A percentile compares a stretch with the other conserved stretches of the same genome.
Conservation (phyloP, 1,140 invertebrate species). For the Kradibia gibbosae region DNA sequence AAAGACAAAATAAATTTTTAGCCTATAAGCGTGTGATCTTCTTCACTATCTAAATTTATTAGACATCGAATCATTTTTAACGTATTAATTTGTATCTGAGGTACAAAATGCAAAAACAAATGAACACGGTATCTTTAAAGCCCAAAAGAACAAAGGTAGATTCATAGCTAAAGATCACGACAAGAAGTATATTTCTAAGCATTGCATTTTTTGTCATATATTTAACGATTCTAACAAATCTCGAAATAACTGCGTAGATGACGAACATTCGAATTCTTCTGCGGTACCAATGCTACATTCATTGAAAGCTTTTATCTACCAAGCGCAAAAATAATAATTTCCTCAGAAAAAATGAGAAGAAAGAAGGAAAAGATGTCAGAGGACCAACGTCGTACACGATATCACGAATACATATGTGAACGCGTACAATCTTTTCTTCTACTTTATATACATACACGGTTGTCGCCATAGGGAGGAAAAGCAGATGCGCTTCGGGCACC, state of each 20-base stretch:
- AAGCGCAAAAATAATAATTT: slow-evolving; percentile 36
- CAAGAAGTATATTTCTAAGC: too few relatives aligned
- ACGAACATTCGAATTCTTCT: slow-evolving; percentile 3
- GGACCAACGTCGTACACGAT: background rate
- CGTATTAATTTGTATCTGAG: background rate
- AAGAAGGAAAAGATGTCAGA: background rate
- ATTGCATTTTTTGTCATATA: background rate
- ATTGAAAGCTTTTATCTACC: background rate
- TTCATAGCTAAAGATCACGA: background rate
- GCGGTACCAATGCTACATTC: background rate
- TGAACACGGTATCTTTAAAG: background rate
- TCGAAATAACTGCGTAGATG: background rate
- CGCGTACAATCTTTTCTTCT: background rate
- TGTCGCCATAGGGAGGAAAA: slow-evolving; percentile 4
- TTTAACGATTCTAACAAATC: background rate
- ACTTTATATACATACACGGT: slow-evolving; percentile 4
- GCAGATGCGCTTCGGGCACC: slow-evolving; percentile 37
- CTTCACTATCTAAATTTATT: too few relatives aligned
- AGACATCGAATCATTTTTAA: background rate
- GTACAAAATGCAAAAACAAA: background rate
- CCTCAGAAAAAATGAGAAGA: background rate
- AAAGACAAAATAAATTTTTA: too few relatives aligned
- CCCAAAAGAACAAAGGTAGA: background rate
- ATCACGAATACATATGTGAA: background rate
- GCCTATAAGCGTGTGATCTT: too few relatives aligned